Percentiles rank a stretch among this genome's conserved stretches.
Conservation (phyloP, 2,888 invertebrate species). For the Tupiocoris notatus region DNA sequence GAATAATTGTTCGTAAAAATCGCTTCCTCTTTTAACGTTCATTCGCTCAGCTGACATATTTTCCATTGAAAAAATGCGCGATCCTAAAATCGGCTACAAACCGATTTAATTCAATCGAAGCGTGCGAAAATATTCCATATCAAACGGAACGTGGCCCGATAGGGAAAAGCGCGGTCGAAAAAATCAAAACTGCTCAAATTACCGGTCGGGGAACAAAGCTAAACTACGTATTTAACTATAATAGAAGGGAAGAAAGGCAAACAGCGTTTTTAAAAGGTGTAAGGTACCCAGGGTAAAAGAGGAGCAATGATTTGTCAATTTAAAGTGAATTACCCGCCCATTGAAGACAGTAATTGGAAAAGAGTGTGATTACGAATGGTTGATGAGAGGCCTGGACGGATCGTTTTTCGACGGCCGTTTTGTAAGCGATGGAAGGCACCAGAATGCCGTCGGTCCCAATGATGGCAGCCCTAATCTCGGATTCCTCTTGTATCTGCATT, state of each 20-base stretch:
- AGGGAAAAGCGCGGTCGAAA: background rate
- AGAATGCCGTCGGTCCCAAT: background rate
- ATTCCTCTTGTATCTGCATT: background rate
- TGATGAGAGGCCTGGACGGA: slow-evolving; percentile 19
- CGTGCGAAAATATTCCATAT: too few relatives aligned
- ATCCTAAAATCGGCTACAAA: too few relatives aligned
- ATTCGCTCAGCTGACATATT: too few relatives aligned
- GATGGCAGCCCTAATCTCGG: background rate
- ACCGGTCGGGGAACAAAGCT: background rate
- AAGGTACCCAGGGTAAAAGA: slow-evolving; percentile 17
- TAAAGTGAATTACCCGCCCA: slow-evolving; percentile 23
- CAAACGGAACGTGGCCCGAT: background rate
- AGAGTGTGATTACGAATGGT: slow-evolving; percentile 38
- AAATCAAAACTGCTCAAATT: background rate
- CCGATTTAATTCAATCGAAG: background rate
- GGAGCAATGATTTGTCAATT: slow-evolving; percentile 38
- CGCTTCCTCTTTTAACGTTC: too few relatives aligned
- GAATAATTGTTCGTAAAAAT: too few relatives aligned
- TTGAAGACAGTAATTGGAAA: slow-evolving; percentile 35
- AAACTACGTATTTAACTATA: background rate
- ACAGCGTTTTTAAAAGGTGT: slow-evolving; percentile 24
- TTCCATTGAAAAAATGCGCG: too few relatives aligned
- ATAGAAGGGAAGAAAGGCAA: slow-evolving; percentile 4
- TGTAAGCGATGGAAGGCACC: background rate
- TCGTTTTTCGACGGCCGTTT: background rate